Conservation (phyloP, 2,797 vertebrate genomes). For the Gymnoscopelus microlampas region DNA sequence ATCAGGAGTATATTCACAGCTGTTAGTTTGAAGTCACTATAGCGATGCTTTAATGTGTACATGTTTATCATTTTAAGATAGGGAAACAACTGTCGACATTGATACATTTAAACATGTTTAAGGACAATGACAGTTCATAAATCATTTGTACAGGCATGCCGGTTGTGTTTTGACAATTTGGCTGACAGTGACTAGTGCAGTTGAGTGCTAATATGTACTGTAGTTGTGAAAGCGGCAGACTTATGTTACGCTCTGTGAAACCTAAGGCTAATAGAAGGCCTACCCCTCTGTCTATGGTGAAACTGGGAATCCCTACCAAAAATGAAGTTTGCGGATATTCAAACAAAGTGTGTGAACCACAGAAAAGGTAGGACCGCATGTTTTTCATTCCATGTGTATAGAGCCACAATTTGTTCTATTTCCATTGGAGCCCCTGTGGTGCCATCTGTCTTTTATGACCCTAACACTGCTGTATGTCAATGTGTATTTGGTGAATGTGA, state of each 20-base stretch:
- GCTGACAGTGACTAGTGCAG: constrained; percentile 46
- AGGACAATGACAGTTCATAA: constrained; percentile 6
- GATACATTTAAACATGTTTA: constrained; percentile 16
- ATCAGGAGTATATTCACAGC: constrained; percentile 18
- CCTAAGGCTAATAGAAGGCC: constrained; percentile 28
- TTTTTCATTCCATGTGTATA: constrained; percentile 48
- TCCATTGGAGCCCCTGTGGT: constrained; percentile 37
- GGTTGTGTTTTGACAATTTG: constrained; percentile 26
- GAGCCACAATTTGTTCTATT: constrained; percentile 21
- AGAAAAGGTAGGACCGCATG: constrained; percentile 54
- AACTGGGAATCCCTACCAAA: constrained; percentile 10
- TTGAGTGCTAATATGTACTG: constrained; percentile 32
- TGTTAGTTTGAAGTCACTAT: background rate
- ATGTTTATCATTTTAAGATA: constrained; percentile 12
- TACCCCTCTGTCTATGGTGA: background rate
- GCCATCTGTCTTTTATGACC: constrained; percentile 35
- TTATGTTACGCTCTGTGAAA: constrained; percentile 50
- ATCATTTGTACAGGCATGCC: constrained; percentile 35
- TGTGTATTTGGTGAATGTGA: constrained; percentile 43
- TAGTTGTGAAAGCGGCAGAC: constrained; percentile 46
- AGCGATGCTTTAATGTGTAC: constrained; percentile 15
- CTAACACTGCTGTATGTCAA: constrained; percentile 42
- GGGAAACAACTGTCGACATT: constrained; percentile 19
- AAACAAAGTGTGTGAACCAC: constrained; percentile 44
- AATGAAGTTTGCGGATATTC: constrained; percentile 20